Base-by-base conservation (phyloP, 2,888 invertebrate species). In the Amiota mariae region DNA sequence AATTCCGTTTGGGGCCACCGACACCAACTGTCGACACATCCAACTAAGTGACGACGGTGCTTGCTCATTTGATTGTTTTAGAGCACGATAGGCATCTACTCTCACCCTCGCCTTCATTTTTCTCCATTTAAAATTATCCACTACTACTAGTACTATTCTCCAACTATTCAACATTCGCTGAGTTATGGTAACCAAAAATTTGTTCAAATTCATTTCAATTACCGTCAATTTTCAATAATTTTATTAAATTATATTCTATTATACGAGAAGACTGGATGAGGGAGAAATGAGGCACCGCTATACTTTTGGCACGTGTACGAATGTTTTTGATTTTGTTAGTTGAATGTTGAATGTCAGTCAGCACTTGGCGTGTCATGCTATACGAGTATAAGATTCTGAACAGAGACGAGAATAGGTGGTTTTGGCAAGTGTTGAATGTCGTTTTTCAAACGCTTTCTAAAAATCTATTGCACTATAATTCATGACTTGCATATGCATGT, bases 211-310 rank as follows among this genome's bases (percentile, higher is more conserved):
- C 79, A 84, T 86, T 86, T 85, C 84, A 84, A 85, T 84, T 86
- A 86, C 82, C 82, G 77, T 79, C 84, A 83, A 83, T 86, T 83
- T 85, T 83, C 84, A 86, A 86, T 86, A 83, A 86, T 83, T 85
- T 86, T 79, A 67, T 61, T 70, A 82, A 85, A 86, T 83, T 86
- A 85, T 81, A 83, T 86, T 83, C 75, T 73, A 83, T 83, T 86
- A 85, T 9, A 18, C 8, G n/a, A n/a, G n/a, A n/a, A n/a, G n/a
- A 36, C 36, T 36, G 36, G 8, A 36, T 36, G 36, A 36, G 36
- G 36, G 36, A 6, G 36, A 6, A 36, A 36, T 36, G 36, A 36
- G 36, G 36, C 6, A 36, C 36, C 36, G 6, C 36, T 36, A 36
- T 6, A 36, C 8, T 20, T 61, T 61, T 61, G 61, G 46, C 63